A percentile compares a stretch with the other conserved stretches of the same genome.
These are phyloP conservation scores for Molorchus minor DNA, from an alignment of 2,888 invertebrate genomes.

Conservation along the genomic window DNA sequence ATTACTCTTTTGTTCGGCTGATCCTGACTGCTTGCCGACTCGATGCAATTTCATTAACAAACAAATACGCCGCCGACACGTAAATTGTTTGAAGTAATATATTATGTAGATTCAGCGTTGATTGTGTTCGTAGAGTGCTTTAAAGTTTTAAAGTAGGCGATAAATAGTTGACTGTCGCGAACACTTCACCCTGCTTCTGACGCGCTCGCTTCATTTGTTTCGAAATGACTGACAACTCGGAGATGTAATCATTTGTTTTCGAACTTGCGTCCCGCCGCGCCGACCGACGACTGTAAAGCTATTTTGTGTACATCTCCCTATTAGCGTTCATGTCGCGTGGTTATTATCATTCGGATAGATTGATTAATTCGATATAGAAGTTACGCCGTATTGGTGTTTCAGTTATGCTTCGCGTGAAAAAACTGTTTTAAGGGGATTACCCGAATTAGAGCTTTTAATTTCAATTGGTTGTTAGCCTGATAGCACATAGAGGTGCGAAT, in stretches of 20 bases:
- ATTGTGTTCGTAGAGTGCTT: constrained; percentile 40
- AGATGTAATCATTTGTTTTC: constrained; percentile 38
- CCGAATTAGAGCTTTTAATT: constrained; percentile 13
- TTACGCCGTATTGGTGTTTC: constrained; percentile 24
- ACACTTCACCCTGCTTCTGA: constrained; percentile 41
- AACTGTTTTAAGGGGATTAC: constrained; percentile 17
- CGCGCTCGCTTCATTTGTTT: constrained; percentile 46
- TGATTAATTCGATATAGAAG: constrained; percentile 25
- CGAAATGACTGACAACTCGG: constrained; percentile 42
- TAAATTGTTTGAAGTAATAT: constrained; percentile 33
- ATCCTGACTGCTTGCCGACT: too few relatives aligned
- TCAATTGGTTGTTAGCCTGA: constrained; percentile 3
- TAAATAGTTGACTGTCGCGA: constrained; percentile 49
- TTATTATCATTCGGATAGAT: constrained; percentile 24
- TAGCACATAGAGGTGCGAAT: constrained; percentile 1
- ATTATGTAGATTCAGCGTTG: constrained; percentile 36
- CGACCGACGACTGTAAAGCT: constrained; percentile 10
- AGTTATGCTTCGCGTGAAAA: constrained; percentile 20
- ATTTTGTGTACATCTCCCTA: constrained; percentile 17
- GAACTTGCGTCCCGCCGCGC: constrained; percentile 18
- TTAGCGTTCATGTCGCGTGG: constrained; percentile 14
- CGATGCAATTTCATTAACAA: background rate
- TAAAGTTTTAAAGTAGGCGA: constrained; percentile 47
- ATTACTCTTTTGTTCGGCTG: too few relatives aligned
- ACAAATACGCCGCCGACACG: background rate